Evolutionary conservation across 2,888 invertebrate genomes (phyloP).

Genomic region (Sycophila texana): DNA sequence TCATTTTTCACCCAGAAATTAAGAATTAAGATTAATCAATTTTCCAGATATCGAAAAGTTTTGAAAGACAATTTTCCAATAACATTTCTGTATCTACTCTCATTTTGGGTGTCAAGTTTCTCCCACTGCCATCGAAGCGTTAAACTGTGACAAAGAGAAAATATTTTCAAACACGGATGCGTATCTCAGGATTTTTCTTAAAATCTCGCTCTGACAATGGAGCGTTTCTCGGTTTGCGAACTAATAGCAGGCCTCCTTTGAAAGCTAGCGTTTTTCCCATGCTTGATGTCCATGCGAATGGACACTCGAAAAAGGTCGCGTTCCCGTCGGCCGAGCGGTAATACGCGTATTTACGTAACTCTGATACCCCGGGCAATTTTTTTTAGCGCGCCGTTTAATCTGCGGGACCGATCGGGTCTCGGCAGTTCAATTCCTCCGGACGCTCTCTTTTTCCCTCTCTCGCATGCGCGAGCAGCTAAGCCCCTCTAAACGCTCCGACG

Average conservation of each 20-base stretch:
- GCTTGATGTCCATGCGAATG: too few relatives aligned
- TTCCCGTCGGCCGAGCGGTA: not conserved
- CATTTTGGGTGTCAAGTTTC: too few relatives aligned
- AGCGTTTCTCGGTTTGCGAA: slow-evolving; percentile 28
- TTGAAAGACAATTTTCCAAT: too few relatives aligned
- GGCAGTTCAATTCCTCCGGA: slow-evolving; percentile 40
- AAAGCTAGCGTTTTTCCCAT: not conserved
- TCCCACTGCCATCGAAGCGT: too few relatives aligned
- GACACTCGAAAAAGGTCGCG: not conserved
- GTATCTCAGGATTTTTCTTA: slow-evolving; percentile 4
- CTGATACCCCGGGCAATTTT: slow-evolving; percentile 35
- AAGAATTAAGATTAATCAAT: too few relatives aligned
- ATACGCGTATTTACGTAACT: slow-evolving; percentile 46
- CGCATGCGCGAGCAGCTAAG: slow-evolving; percentile 28
- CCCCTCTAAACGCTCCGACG: slow-evolving; percentile 49
- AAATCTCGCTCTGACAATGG: not conserved
- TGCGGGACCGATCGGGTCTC: slow-evolving; percentile 37
- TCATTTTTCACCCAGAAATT: too few relatives aligned
- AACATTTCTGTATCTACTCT: too few relatives aligned
- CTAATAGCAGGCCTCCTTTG: not conserved
- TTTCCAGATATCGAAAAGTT: too few relatives aligned
- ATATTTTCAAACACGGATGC: slow-evolving; percentile 14
- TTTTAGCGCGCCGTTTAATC: slow-evolving; percentile 35
- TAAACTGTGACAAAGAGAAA: not conserved
- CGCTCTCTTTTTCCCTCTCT: too few relatives aligned